Conservation (phyloP, 2,797 vertebrate species). For the Selene dorsalis region DNA sequence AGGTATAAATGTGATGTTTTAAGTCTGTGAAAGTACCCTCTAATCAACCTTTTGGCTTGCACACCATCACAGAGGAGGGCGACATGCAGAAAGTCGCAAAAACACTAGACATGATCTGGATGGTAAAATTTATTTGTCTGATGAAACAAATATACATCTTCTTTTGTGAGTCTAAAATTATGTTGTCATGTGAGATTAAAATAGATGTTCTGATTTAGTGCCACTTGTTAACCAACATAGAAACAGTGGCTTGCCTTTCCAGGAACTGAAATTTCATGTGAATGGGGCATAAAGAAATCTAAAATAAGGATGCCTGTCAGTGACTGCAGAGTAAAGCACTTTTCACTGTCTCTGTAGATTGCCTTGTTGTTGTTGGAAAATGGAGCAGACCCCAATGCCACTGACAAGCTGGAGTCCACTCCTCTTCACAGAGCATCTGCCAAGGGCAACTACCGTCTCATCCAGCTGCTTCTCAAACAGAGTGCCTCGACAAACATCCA, state of each 20-base stretch:
- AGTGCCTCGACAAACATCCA: conserved; percentile 94
- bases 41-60: no score
- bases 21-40: not conserved
- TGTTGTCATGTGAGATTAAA: not conserved
- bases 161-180: not conserved
- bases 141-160: not conserved
- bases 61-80: not conserved
- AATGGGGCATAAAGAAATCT: not conserved
- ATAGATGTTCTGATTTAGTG: not conserved
- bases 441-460: conserved; percentile 93
- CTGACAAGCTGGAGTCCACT: conserved; percentile 92
- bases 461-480: conserved; percentile 93
- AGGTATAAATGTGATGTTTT: not conserved
- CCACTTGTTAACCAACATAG: not conserved
- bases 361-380: conserved; percentile 92
- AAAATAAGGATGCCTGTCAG: not conserved
- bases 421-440: conserved; percentile 94
- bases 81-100: not conserved
- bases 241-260: accelerated
- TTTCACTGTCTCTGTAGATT: conserved; percentile 83
- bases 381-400: conserved; percentile 91
- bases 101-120: no score
- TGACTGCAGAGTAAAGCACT: not conserved
- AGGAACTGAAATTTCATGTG: conserved; percentile 13
- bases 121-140: not conserved